Percentiles rank a stretch among this genome's conserved stretches.
Conservation (phyloP, 2,888 invertebrate genomes). For the Galeruca laticollis region DNA sequence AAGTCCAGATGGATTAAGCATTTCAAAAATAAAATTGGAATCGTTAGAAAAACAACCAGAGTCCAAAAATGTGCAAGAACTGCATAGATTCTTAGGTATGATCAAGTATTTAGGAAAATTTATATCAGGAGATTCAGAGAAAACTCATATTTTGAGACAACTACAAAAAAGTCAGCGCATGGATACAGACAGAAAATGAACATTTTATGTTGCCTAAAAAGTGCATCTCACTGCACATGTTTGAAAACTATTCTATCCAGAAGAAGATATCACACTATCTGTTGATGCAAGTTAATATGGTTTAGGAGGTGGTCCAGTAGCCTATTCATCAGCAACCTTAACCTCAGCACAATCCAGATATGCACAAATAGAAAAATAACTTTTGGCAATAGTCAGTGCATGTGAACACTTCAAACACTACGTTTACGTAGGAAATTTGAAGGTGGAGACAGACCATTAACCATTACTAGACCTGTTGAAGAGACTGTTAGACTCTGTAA, state of each 20-base stretch:
- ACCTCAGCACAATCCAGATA: no score
- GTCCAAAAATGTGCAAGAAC: slow-evolving; percentile 35
- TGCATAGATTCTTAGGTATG: no score
- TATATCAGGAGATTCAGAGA: slow-evolving; percentile 28
- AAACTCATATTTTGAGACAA: slow-evolving; percentile 29
- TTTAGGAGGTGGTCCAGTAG: no score
- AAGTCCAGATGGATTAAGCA: background rate
- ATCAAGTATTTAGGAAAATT: no score
- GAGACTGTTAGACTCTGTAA: no score
- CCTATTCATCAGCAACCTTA: no score
- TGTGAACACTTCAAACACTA: no score
- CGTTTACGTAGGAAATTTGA: slow-evolving; percentile 37
- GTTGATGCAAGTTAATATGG: no score
- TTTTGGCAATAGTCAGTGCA: no score
- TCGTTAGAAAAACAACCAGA: slow-evolving; percentile 12
- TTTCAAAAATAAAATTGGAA: slow-evolving; percentile 14
- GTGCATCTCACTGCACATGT: slow-evolving; percentile 4
- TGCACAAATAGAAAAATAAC: no score
- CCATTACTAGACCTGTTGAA: no score
- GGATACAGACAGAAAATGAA: slow-evolving; percentile 36
- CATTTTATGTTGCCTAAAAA: slow-evolving; percentile 25
- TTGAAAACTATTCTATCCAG: slow-evolving; percentile 13
- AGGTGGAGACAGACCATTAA: no score
- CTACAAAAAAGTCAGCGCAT: slow-evolving; percentile 32
- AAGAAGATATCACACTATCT: slow-evolving; percentile 30